phyloP scores from a whole-genome alignment of 2,113 vertebrate species.

The Melospiza georgiana region DNA sequence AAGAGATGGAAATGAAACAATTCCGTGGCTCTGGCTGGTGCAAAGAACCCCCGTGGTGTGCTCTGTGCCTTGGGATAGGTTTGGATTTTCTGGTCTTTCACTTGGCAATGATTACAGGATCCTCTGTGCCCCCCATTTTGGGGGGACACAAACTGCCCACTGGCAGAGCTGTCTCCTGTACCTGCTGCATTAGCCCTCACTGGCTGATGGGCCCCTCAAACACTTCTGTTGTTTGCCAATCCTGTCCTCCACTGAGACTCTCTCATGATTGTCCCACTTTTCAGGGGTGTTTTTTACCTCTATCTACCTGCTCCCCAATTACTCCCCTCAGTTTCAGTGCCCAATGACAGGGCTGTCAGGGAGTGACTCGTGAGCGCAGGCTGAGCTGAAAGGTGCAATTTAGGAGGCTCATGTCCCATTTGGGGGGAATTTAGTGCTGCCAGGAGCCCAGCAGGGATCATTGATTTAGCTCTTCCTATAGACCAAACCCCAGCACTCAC shows the following conservation, averaged over 20 bases:
- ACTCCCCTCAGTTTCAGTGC: background rate
- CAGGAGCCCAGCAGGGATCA: background rate
- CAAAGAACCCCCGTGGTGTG: background rate
- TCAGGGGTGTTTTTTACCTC: background rate
- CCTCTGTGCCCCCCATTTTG: background rate
- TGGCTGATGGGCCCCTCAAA: background rate
- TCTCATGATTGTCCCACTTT: background rate
- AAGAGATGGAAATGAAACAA: background rate
- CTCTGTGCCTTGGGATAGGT: background rate
- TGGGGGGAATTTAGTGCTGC: background rate
- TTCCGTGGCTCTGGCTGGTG: background rate
- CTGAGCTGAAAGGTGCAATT: background rate
- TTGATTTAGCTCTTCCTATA: background rate
- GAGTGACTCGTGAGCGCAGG: background rate
- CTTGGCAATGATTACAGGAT: background rate
- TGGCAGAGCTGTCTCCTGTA: background rate
- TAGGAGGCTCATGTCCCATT: background rate
- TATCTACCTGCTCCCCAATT: background rate
- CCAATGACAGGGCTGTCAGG: background rate
- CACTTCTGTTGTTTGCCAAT: background rate
- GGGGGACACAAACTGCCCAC: background rate
- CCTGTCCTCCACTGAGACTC: background rate
- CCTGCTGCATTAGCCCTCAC: background rate
- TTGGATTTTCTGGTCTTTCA: background rate
- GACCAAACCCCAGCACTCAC: background rate